Conservation (phyloP, 2,888 invertebrate genomes). For the Antitype chi region DNA sequence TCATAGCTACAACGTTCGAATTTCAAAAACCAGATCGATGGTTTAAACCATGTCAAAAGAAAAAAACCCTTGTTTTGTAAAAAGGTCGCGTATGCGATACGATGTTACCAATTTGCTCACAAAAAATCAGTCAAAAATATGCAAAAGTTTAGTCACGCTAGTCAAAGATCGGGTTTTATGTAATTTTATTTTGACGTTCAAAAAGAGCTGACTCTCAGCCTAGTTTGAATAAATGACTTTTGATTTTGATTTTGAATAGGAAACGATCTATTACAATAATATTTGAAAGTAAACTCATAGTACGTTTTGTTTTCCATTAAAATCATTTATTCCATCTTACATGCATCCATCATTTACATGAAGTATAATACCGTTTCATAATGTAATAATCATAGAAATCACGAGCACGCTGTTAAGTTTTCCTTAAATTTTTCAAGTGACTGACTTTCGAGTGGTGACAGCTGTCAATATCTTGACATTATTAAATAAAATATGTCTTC, state of each 20-base stretch:
- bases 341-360: background rate
- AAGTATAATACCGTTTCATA: background rate
- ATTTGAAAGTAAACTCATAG: background rate
- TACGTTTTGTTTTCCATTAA: background rate
- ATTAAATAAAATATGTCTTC: background rate
- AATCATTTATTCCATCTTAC: background rate
- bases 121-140: background rate
- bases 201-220: too few relatives aligned
- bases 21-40: too few relatives aligned
- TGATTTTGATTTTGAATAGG: too few relatives aligned
- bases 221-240: too few relatives aligned
- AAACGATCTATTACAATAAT: background rate
- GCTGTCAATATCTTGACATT: background rate
- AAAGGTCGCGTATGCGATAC: background rate
- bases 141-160: background rate
- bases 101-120: background rate
- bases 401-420: background rate
- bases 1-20: too few relatives aligned
- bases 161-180: background rate
- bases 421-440: background rate
- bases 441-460: background rate
- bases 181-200: too few relatives aligned
- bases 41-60: too few relatives aligned
- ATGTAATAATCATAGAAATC: background rate
- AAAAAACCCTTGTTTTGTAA: too few relatives aligned